A percentile compares a stretch with the other conserved stretches of the same genome.
Conservation (phyloP, 2,888 invertebrate genomes). For the Spodoptera littoralis region DNA sequence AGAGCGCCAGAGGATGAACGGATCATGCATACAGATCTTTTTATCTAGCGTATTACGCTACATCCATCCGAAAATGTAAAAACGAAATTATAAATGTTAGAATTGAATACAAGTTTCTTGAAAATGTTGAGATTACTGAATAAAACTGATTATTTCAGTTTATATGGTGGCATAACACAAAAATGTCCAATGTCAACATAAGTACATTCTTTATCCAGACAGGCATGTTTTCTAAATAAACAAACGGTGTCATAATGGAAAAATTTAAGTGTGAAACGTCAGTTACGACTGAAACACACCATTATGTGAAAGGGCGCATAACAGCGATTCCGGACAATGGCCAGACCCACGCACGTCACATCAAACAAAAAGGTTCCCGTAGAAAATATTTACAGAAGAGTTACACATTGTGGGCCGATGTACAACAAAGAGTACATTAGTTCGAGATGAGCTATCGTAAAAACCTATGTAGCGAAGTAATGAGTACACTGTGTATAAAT, state of each 20-base stretch:
- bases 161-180: conserved; percentile 18
- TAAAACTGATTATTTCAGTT: conserved; percentile 23
- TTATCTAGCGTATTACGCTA: conserved; percentile 19
- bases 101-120: too few species aligned
- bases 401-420: conserved; percentile 60
- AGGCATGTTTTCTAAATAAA: conserved; percentile 40
- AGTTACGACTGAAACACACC: conserved; percentile 54
- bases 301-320: conserved; percentile 63
- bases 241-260: conserved; percentile 44
- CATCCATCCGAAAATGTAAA: too few species aligned
- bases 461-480: conserved; percentile 58
- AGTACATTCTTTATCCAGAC: conserved; percentile 16
- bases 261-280: conserved; percentile 54
- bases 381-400: conserved; percentile 68
- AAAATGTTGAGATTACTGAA: too few species aligned
- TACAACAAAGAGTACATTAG: conserved; percentile 70
- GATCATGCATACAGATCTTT: conserved; percentile 46
- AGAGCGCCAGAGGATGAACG: conserved; percentile 29
- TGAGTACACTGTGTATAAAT: conserved; percentile 49
- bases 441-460: conserved; percentile 66
- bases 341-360: conserved; percentile 66
- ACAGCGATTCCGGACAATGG: conserved; percentile 67
- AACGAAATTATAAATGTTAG: too few species aligned
- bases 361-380: conserved; percentile 69
- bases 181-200: conserved; percentile 12